Base-by-base conservation (phyloP, 2,888 invertebrate genomes). In the Dioctria rufipes region DNA sequence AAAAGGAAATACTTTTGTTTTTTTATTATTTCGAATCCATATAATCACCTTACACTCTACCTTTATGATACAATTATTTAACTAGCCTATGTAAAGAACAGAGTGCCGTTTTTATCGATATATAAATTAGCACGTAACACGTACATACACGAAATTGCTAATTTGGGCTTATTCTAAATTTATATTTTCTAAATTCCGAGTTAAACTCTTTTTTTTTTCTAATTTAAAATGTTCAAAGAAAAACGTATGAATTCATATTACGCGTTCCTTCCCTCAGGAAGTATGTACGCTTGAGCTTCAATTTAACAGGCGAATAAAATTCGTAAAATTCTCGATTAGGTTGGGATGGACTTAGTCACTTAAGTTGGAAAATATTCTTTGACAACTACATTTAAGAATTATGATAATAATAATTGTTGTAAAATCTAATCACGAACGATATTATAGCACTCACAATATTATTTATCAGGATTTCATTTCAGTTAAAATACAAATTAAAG, bases 1-100 rank as follows among this genome's bases (percentile, higher is more conserved):
- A 73, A 73, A 73, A 73, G 73, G 58, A 73, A 73, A 73, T 73
- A 60, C 42, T 43, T 51, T 73, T 73, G 25, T 25, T 25, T 25
- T n/a, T 25, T 25, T 25, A 25, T 25, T 58, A 73, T 60, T 73
- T 73, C 43, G 73, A 58, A 43, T 58, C 42, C 5, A 54, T 69
- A 39, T 69, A 51, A 69, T 54, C 51, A 37, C 43, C 69, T 51
- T 69, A 49, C 49, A 9, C 5, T 67, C 13, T 67, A 13, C 43
- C 39, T 40, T 42, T 73, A 25, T 25, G 25, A 25, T 25, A 73
- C 73, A 73, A 73, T 73, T 42, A 73, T 60, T 42, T 58, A 51
- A 73, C 73, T 54, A 60, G 42, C 60, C 51, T 60, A 73, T 25
- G 25, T 37, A 58, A 73, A 71, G 66, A 66, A 67, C 49, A 67